A percentile compares a stretch with the other conserved stretches of the same genome.
Evolutionary conservation across 1,140 invertebrate genomes (phyloP).

Genomic region (Lineus longissimus): DNA sequence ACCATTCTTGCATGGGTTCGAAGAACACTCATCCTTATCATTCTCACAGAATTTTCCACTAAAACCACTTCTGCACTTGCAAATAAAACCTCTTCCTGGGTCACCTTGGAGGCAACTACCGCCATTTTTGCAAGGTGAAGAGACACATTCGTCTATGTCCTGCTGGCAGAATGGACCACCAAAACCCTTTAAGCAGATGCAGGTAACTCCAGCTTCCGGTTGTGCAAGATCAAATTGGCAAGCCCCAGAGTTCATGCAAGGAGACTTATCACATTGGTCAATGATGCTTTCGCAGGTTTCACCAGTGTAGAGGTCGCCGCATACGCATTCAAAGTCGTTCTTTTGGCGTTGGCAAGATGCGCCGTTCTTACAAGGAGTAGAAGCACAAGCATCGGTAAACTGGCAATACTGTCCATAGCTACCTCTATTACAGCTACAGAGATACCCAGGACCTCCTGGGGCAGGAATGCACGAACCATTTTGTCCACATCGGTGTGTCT

Average conservation of each 20-base stretch:
- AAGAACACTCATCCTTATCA: slow-evolving; percentile 9
- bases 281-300: slow-evolving; percentile 89
- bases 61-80: slow-evolving; percentile 51
- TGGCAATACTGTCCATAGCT: too few relatives aligned
- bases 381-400: slow-evolving; percentile 48
- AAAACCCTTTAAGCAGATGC: slow-evolving; percentile 36
- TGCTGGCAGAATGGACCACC: slow-evolving; percentile 85
- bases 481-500: too few relatives aligned
- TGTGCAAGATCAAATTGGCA: slow-evolving; percentile 79
- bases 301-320: slow-evolving; percentile 83
- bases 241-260: slow-evolving; percentile 64
- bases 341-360: slow-evolving; percentile 66
- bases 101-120: slow-evolving; percentile 91
- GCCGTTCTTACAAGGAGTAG: slow-evolving; percentile 71
- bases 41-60: slow-evolving; percentile 12
- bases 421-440: too few relatives aligned
- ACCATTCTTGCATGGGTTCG: slow-evolving; percentile 11
- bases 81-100: slow-evolving; percentile 85
- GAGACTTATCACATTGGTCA: slow-evolving; percentile 59
- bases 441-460: too few relatives aligned
- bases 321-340: slow-evolving; percentile 69
- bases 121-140: slow-evolving; percentile 84
- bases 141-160: slow-evolving; percentile 82
- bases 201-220: slow-evolving; percentile 75
- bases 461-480: too few relatives aligned